phyloP scores from a whole-genome alignment of 2,888 invertebrate genomes.

The Galerucella nymphaeae region DNA sequence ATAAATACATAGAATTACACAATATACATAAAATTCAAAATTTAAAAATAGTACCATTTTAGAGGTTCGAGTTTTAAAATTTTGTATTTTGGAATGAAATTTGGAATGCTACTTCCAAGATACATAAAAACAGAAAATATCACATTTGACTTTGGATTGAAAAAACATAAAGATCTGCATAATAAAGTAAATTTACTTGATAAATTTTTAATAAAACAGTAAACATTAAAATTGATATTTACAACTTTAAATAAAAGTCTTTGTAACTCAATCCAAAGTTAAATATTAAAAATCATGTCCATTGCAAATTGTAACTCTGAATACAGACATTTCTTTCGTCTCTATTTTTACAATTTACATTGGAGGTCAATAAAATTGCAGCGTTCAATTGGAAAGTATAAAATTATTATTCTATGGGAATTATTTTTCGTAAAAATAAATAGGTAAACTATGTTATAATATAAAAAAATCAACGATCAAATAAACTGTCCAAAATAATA shows the following conservation, averaged over 20 bases:
- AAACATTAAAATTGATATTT: no score
- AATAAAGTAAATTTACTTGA: no score
- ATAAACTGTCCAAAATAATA: neutral
- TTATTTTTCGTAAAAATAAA: neutral
- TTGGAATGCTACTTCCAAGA: neutral
- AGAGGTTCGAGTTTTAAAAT: neutral
- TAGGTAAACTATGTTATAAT: neutral
- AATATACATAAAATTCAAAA: slow-evolving; percentile 21
- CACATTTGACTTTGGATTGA: neutral
- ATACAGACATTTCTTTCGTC: neutral
- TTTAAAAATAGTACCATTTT: neutral
- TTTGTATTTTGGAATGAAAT: slow-evolving; percentile 3
- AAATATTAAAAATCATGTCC: neutral
- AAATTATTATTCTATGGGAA: neutral
- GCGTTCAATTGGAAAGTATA: neutral
- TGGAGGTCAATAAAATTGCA: neutral
- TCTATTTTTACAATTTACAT: neutral
- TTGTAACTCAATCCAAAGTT: neutral
- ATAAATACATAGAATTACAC: slow-evolving; percentile 28
- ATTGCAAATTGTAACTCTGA: neutral
- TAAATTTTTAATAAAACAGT: no score
- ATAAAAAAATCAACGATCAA: neutral
- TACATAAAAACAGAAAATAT: neutral
- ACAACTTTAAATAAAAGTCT: neutral
- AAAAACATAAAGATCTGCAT: neutral